These are phyloP conservation scores for Gorsachius goisagi DNA, from an alignment of 2,113 vertebrate species.

Conservation along the genomic window DNA sequence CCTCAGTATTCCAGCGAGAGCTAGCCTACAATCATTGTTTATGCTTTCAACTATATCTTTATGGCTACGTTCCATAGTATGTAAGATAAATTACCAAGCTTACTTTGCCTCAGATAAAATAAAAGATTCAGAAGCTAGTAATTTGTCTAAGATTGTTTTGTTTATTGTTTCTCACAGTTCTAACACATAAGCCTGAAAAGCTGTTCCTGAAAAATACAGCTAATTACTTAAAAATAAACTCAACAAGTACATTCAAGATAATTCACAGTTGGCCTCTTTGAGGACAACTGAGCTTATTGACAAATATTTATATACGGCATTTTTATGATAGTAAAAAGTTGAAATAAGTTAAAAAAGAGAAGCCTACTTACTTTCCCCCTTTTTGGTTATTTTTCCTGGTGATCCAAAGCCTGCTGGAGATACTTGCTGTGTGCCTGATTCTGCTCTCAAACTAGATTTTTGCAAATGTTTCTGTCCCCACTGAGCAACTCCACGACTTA, in stretches of 20 bases:
- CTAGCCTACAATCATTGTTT: neutral
- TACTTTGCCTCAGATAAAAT: neutral
- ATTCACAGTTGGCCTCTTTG: neutral
- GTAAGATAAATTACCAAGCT: neutral
- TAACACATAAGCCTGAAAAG: neutral
- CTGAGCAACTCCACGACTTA: conserved; percentile 78
- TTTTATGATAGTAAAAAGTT: neutral
- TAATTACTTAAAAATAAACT: neutral
- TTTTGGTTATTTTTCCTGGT: neutral
- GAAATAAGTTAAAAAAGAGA: neutral
- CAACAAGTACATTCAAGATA: neutral
- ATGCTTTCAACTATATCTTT: neutral
- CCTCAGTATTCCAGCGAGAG: neutral
- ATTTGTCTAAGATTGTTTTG: neutral
- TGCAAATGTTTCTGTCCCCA: conserved; percentile 72
- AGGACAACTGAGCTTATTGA: neutral
- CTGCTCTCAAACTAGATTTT: conserved; percentile 3
- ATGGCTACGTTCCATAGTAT: neutral
- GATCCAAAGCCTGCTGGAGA: neutral
- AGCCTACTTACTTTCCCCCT: conserved; percentile 59
- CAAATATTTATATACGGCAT: neutral
- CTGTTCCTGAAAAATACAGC: neutral
- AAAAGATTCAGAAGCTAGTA: neutral
- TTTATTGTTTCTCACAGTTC: neutral
- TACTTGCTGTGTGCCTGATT: neutral